Percentiles rank a stretch among this genome's conserved stretches.
phyloP scores from a whole-genome alignment of 2,113 vertebrate genomes.

The Herpailurus yagouaroundi region DNA sequence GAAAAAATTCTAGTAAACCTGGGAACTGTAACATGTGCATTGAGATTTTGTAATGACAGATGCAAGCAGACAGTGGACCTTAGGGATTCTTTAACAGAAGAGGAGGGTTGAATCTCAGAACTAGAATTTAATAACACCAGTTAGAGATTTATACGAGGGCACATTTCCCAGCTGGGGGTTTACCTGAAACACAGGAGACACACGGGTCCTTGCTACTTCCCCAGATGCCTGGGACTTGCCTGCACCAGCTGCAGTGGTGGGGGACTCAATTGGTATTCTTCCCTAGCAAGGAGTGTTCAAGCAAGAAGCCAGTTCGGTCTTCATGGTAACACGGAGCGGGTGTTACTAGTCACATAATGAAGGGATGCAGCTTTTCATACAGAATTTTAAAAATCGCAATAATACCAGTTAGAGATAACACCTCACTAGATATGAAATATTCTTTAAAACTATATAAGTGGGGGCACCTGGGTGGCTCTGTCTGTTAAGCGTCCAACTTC shows the following conservation, averaged over 20 bases:
- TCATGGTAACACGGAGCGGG: not conserved
- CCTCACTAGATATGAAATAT: not conserved
- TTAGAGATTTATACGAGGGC: not conserved
- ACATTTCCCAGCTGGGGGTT: not conserved
- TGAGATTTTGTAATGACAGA: not conserved
- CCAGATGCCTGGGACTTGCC: not conserved
- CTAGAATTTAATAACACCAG: not conserved
- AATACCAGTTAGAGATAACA: not conserved
- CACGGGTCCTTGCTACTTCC: not conserved
- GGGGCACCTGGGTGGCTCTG: not conserved
- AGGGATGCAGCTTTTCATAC: not conserved
- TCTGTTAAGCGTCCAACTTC: rapidly evolving
- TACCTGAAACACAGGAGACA: not conserved
- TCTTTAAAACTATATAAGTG: not conserved
- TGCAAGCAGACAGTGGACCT: not conserved
- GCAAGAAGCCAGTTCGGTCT: not conserved
- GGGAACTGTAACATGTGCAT: not conserved
- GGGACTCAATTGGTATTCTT: not conserved
- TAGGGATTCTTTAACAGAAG: not conserved
- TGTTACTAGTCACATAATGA: not conserved
- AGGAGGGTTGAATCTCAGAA: not conserved
- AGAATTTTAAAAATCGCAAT: not conserved
- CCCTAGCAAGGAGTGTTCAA: not conserved
- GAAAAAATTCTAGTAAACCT: not conserved
- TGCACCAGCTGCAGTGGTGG: not conserved